Conservation (phyloP, 2,888 invertebrate species). For the Cheilosia variabilis region DNA sequence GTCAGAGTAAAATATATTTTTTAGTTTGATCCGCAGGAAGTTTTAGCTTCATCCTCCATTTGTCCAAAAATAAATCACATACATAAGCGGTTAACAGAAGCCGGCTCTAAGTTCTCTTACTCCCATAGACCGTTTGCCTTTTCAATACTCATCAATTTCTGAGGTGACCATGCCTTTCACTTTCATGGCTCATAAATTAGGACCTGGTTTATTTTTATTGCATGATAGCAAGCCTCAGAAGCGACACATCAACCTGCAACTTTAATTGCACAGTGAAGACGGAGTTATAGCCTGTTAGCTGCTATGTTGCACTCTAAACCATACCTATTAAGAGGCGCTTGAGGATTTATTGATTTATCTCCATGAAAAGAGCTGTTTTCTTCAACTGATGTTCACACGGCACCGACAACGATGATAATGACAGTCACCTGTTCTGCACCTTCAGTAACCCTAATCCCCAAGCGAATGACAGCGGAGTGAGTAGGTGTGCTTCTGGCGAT, state of each 20-base stretch:
- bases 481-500: slow-evolving; percentile 1
- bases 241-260: slow-evolving; percentile 32
- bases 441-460: slow-evolving; percentile 11
- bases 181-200: slow-evolving; percentile 61
- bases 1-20: too few species aligned
- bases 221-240: slow-evolving; percentile 29
- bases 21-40: too few species aligned
- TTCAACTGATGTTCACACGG: not conserved
- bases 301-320: slow-evolving; percentile 10
- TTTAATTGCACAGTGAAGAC: slow-evolving; percentile 18
- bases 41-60: too few species aligned
- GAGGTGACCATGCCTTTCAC: slow-evolving; percentile 33
- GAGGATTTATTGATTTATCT: slow-evolving; percentile 43
- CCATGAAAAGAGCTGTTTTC: not conserved
- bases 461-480: not conserved
- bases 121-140: not conserved
- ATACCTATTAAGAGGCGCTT: not conserved
- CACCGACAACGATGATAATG: not conserved
- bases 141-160: not conserved
- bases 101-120: not conserved
- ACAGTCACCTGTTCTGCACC: slow-evolving; percentile 13
- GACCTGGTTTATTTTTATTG: slow-evolving; percentile 50
- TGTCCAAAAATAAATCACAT: too few species aligned
- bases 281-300: not conserved
- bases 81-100: too few species aligned